A percentile compares a stretch with the other conserved stretches of the same genome.
These are phyloP conservation scores for Anoplophora glabripennis DNA, from an alignment of 1,140 invertebrate species.

Conservation along the genomic window DNA sequence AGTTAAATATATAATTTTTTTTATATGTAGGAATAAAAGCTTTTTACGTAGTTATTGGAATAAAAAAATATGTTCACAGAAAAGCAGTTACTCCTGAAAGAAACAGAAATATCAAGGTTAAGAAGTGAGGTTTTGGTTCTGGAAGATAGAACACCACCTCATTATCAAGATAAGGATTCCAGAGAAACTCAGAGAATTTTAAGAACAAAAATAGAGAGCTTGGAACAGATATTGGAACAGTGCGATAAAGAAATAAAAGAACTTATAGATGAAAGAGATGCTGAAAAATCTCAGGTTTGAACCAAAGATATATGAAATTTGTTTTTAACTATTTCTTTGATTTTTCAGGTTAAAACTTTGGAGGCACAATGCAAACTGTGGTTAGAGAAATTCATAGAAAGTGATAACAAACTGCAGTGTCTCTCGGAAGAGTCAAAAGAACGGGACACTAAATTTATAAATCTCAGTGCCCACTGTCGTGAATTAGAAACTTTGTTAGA, in stretches of 20 bases:
- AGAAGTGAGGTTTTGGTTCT: constrained; percentile 30
- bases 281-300: constrained; percentile 23
- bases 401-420: constrained; percentile 28
- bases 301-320: not conserved
- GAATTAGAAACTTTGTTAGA: constrained; percentile 37
- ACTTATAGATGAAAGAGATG: constrained; percentile 32
- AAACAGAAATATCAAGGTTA: constrained; percentile 30
- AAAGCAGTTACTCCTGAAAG: constrained; percentile 33
- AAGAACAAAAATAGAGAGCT: constrained; percentile 31
- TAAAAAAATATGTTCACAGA: constrained; percentile 25
- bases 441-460: constrained; percentile 26
- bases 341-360: constrained; percentile 25
- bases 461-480: constrained; percentile 29
- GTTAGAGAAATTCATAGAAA: constrained; percentile 33
- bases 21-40: not conserved
- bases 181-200: constrained; percentile 29
- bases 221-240: constrained; percentile 40
- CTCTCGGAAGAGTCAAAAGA: constrained; percentile 24
- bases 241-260: constrained; percentile 36
- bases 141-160: constrained; percentile 31
- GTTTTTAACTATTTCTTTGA: not conserved
- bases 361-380: constrained; percentile 28
- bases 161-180: constrained; percentile 27
- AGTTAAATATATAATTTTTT: constrained; percentile 6
- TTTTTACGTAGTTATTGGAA: not conserved